These are phyloP conservation scores for Cinara cedri DNA, from an alignment of 2,888 invertebrate species.

Conservation along the genomic window DNA sequence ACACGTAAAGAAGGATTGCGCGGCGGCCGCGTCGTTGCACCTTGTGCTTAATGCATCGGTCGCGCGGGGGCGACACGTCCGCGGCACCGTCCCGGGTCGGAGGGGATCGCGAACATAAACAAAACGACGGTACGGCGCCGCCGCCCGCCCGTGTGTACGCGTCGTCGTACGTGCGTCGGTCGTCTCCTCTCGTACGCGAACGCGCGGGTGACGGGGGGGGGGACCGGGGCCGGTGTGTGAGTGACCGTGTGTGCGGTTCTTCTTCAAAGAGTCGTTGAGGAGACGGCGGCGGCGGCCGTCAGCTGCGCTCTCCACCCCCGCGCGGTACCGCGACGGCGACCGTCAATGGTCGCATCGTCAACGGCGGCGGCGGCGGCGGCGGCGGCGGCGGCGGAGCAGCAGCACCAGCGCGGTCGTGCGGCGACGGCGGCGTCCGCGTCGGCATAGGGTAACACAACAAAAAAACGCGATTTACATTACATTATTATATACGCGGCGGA, in stretches of 20 bases:
- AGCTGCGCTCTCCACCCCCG: slow-evolving; percentile 27
- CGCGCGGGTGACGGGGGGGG: not conserved
- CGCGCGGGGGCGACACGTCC: slow-evolving; percentile 17
- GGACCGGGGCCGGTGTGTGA: not conserved
- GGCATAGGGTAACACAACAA: slow-evolving; percentile 36
- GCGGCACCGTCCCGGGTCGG: not conserved
- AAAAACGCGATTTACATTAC: slow-evolving; percentile 37
- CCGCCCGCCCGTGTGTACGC: not conserved
- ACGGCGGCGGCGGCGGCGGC: not conserved
- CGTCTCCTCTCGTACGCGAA: not conserved
- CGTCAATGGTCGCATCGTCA: slow-evolving; percentile 23
- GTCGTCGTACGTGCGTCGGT: not conserved
- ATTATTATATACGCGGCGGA: slow-evolving; percentile 28
- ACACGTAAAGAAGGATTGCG: not conserved
- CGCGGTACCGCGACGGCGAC: not conserved
- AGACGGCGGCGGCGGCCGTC: slow-evolving; percentile 31
- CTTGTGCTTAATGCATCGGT: slow-evolving; percentile 38
- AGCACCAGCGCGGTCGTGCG: slow-evolving; percentile 39
- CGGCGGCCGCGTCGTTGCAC: slow-evolving; percentile 35
- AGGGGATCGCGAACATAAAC: slow-evolving; percentile 41
- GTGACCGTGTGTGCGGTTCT: slow-evolving; percentile 41
- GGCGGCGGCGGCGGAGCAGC: slow-evolving; percentile 5
- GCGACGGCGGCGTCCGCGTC: slow-evolving; percentile 14
- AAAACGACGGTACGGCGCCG: slow-evolving; percentile 33
- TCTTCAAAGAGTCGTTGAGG: slow-evolving; percentile 31